Evolutionary conservation across 2,888 invertebrate species (phyloP).

Genomic region (Drosophila rubida): DNA sequence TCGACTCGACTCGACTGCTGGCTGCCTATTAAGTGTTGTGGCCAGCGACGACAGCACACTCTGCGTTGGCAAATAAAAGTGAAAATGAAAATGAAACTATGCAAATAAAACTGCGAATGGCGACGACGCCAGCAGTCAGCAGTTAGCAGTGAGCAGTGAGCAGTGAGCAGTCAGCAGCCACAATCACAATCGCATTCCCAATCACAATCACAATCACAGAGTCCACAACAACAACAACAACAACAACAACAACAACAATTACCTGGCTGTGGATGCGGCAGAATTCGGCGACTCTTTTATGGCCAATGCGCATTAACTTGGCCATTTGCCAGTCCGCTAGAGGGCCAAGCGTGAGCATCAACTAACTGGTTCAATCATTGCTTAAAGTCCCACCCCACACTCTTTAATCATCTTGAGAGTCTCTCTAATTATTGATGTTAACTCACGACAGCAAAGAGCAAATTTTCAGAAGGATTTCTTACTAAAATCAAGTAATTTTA

Average conservation of each 20-base stretch:
- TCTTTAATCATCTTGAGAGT: no score
- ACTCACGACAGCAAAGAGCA: no score
- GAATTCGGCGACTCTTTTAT: slow-evolving; percentile 5
- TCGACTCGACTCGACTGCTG: slow-evolving; percentile 35
- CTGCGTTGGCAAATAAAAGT: slow-evolving; percentile 63
- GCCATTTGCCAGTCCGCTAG: background rate
- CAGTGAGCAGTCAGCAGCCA: background rate
- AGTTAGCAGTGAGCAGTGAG: no score
- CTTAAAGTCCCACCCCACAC: background rate
- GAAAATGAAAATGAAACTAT: slow-evolving; percentile 70
- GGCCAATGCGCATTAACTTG: slow-evolving; percentile 19
- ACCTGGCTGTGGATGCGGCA: slow-evolving; percentile 8
- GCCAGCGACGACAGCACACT: slow-evolving; percentile 35
- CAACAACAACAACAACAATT: slow-evolving; percentile 14
- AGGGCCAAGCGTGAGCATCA: background rate
- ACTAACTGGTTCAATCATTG: background rate
- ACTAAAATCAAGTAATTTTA: no score
- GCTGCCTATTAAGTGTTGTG: slow-evolving; percentile 69
- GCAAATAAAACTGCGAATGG: slow-evolving; percentile 62
- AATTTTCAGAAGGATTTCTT: no score
- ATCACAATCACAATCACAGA: slow-evolving; percentile 5
- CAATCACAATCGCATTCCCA: slow-evolving; percentile 7
- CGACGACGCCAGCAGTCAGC: background rate
- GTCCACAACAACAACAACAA: slow-evolving; percentile 2
- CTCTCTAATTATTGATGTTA: no score